A percentile compares a stretch with the other conserved stretches of the same genome.
These are phyloP conservation scores for Nephrotoma appendiculata DNA, from an alignment of 2,888 invertebrate genomes.

Conservation along the genomic window DNA sequence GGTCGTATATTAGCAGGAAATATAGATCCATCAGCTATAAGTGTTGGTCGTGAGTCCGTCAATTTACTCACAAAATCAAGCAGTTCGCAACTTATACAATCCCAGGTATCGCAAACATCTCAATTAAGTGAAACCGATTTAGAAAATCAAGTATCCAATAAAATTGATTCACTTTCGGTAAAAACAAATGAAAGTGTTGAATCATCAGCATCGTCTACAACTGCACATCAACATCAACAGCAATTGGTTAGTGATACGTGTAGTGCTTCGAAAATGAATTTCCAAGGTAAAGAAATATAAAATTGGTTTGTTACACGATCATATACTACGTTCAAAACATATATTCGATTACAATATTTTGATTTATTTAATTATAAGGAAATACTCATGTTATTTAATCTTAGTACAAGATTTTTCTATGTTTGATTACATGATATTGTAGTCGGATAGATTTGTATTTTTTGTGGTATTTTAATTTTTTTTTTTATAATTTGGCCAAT, in stretches of 20 bases:
- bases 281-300: not conserved
- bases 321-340: not conserved
- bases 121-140: not conserved
- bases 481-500: not conserved
- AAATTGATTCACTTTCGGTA: not conserved
- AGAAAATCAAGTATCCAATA: not conserved
- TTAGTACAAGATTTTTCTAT: not conserved
- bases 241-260: not conserved
- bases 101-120: conserved; percentile 10
- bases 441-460: not conserved
- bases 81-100: conserved; percentile 21
- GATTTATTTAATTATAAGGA: not conserved
- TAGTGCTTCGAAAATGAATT: not conserved
- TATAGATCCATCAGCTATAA: conserved; percentile 40
- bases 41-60: conserved; percentile 29
- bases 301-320: not conserved
- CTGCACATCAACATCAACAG: not conserved
- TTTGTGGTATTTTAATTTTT: not conserved
- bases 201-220: not conserved
- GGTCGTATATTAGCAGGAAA: conserved; percentile 63
- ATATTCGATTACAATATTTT: not conserved
- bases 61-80: conserved; percentile 19
- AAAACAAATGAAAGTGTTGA: not conserved
- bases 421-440: not conserved
- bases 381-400: too few species aligned